These are phyloP conservation scores for Leptobrachium leishanense DNA, from an alignment of 2,113 vertebrate species.

Conservation along the genomic window DNA sequence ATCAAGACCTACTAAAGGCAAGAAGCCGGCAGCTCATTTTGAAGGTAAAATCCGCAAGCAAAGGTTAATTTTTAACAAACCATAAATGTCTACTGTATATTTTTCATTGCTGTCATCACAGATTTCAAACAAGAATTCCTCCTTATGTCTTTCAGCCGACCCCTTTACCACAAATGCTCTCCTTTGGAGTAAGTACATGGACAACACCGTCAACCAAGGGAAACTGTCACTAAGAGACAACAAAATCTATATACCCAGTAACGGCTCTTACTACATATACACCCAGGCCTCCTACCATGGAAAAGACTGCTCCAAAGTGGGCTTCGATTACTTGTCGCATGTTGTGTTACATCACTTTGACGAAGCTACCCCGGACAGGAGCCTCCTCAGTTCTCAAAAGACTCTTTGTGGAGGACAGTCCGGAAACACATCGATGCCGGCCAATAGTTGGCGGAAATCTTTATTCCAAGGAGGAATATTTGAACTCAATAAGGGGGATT, in stretches of 20 bases:
- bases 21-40: constrained; percentile 10
- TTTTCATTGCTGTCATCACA: not conserved
- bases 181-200: constrained; percentile 51
- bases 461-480: constrained; percentile 61
- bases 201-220: constrained; percentile 52
- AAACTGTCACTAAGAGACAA: constrained; percentile 58
- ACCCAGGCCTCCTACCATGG: constrained; percentile 59
- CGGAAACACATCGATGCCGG: no score
- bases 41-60: not conserved
- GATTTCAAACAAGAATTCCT: not conserved
- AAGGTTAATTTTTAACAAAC: no score
- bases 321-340: constrained; percentile 52
- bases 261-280: constrained; percentile 60
- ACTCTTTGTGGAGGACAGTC: constrained; percentile 41
- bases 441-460: constrained; percentile 47
- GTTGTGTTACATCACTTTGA: constrained; percentile 55
- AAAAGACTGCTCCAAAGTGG: not conserved
- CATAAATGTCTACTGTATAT: no score
- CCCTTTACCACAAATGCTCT: constrained; percentile 16
- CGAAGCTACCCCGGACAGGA: constrained; percentile 40
- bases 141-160: constrained; percentile 50
- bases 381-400: constrained; percentile 58
- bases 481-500: constrained; percentile 55
- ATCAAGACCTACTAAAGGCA: constrained; percentile 1
- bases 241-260: constrained; percentile 54